phyloP scores from a whole-genome alignment of 2,113 vertebrate genomes.

The Nothobranchius kuhntae region DNA sequence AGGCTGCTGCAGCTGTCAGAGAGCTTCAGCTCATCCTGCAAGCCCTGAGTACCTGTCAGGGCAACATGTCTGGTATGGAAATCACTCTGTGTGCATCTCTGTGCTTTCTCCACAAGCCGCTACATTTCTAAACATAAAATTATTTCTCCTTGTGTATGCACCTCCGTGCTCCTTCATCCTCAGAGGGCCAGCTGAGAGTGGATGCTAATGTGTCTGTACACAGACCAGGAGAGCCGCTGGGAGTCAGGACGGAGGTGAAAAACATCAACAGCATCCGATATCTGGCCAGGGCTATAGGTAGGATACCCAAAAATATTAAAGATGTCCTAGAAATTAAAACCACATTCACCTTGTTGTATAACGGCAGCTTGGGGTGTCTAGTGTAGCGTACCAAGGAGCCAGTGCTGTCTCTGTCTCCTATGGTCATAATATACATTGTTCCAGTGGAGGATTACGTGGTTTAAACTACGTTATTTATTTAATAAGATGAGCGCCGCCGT shows the following conservation, averaged over 20 bases:
- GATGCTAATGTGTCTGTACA: conserved; percentile 97
- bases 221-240: conserved; percentile 86
- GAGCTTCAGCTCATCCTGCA: conserved; percentile 97
- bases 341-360: no score
- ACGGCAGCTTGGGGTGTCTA: no score
- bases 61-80: conserved; percentile 92
- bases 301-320: conserved; percentile 11
- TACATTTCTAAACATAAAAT: conserved; percentile 6
- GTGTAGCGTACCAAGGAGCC: no score
- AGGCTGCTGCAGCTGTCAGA: conserved; percentile 90
- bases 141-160: conserved; percentile 8
- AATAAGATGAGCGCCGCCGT: no score
- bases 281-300: conserved; percentile 92
- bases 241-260: conserved; percentile 94
- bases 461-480: no score
- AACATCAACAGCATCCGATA: conserved; percentile 95
- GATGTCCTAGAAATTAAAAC: no score
- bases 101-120: not conserved
- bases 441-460: no score
- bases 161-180: not conserved
- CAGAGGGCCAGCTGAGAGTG: conserved; percentile 95
- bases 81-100: conserved; percentile 8
- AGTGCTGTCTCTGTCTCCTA: no score
- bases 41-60: conserved; percentile 92
- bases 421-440: no score